Conservation (phyloP, 2,888 invertebrate genomes). For the Venusia cambrica region DNA sequence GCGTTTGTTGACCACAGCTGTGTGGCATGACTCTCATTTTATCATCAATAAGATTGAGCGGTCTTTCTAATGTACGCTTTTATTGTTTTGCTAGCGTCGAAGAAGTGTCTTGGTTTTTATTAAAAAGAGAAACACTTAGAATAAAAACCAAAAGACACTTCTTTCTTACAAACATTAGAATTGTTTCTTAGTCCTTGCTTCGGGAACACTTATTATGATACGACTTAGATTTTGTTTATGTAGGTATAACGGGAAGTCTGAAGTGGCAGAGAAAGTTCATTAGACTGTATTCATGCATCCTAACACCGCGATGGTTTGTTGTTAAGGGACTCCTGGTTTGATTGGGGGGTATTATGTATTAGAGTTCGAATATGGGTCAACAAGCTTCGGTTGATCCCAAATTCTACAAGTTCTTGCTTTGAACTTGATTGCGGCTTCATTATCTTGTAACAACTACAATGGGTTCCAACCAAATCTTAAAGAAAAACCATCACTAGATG, state of each 20-base stretch:
- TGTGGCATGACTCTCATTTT: conserved; percentile 9
- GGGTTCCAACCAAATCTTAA: too few species aligned
- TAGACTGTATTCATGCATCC: conserved; percentile 35
- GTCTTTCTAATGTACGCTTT: conserved; percentile 5
- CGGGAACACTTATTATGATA: too few species aligned
- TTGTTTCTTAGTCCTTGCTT: too few species aligned
- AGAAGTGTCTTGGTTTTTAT: background rate
- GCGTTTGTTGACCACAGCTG: conserved; percentile 35
- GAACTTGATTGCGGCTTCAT: too few species aligned
- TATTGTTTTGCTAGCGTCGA: conserved; percentile 5
- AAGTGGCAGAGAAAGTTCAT: conserved; percentile 41
- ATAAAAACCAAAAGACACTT: too few species aligned
- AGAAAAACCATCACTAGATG: too few species aligned
- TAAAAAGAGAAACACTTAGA: too few species aligned
- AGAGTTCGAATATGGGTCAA: conserved; percentile 24
- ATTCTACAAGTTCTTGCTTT: too few species aligned
- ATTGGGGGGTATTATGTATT: conserved; percentile 25
- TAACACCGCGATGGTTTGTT: conserved; percentile 23
- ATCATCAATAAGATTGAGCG: conserved; percentile 4
- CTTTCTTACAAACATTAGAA: too few species aligned
- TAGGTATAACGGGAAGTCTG: conserved; percentile 17
- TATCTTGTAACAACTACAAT: too few species aligned
- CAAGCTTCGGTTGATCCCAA: conserved; percentile 19
- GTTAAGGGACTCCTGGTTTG: conserved; percentile 25
- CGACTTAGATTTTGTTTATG: conserved; percentile 28